Evolutionary conservation across 2,888 invertebrate genomes (phyloP).

Genomic region (Tiphia femorata): DNA sequence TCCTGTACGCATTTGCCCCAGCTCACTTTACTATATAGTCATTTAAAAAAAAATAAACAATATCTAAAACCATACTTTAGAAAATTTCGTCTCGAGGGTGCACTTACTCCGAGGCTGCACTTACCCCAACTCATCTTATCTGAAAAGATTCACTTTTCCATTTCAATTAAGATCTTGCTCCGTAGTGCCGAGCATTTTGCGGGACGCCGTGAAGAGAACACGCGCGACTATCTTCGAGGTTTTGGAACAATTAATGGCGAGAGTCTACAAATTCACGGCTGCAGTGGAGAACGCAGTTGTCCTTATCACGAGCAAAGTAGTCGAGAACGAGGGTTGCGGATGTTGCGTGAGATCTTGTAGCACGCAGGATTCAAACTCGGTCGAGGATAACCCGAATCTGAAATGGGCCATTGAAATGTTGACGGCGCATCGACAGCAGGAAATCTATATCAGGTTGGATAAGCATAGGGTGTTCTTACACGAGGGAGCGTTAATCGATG

Average conservation of each 20-base stretch:
- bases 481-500: no score
- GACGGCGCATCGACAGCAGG: constrained; percentile 75
- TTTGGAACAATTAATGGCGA: constrained; percentile 59
- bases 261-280: constrained; percentile 69
- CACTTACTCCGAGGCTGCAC: no score
- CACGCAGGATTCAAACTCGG: constrained; percentile 1
- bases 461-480: no score
- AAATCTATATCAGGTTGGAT: constrained; percentile 74
- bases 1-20: no score
- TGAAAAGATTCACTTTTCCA: no score
- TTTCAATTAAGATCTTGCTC: no score
- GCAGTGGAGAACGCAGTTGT: constrained; percentile 69
- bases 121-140: no score
- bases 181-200: constrained; percentile 63
- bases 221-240: constrained; percentile 53
- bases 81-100: no score
- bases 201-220: constrained; percentile 54
- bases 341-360: background rate
- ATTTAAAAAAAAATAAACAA: no score
- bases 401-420: constrained; percentile 72
- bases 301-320: no score
- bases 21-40: no score
- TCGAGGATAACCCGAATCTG: constrained; percentile 56
- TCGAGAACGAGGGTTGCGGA: background rate
- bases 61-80: no score